Conservation (phyloP, 2,888 invertebrate genomes). For the Cheilosia soror region DNA sequence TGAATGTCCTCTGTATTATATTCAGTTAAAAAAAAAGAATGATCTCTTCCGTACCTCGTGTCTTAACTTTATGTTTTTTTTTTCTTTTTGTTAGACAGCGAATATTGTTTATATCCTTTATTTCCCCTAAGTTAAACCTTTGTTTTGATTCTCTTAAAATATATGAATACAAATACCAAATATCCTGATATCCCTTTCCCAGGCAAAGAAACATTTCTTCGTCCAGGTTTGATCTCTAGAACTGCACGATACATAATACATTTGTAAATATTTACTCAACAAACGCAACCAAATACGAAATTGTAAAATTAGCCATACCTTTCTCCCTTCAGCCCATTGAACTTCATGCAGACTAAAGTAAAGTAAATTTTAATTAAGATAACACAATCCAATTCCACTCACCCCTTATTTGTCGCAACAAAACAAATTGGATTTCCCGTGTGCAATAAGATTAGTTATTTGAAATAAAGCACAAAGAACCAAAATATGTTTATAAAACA, state of each 20-base stretch:
- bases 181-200: slow-evolving; percentile 8
- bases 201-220: slow-evolving; percentile 21
- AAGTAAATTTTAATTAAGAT: slow-evolving; percentile 6
- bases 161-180: slow-evolving; percentile 43
- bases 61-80: slow-evolving; percentile 13
- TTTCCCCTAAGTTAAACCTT: slow-evolving; percentile 54
- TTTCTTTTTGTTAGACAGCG: slow-evolving; percentile 54
- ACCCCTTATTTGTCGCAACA: slow-evolving; percentile 52
- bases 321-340: slow-evolving; percentile 21
- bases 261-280: slow-evolving; percentile 56
- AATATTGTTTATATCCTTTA: slow-evolving; percentile 42
- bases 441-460: slow-evolving; percentile 41
- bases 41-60: slow-evolving; percentile 44
- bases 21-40: slow-evolving; percentile 52
- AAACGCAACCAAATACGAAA: slow-evolving; percentile 31
- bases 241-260: slow-evolving; percentile 54
- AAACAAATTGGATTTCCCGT: slow-evolving; percentile 50
- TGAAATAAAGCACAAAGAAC: slow-evolving; percentile 63
- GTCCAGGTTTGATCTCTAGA: slow-evolving; percentile 45
- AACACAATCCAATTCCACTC: slow-evolving; percentile 51
- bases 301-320: slow-evolving; percentile 46
- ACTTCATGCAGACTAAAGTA: slow-evolving; percentile 34
- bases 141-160: slow-evolving; percentile 44
- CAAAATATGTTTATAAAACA: slow-evolving; percentile 52
- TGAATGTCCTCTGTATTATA: slow-evolving; percentile 74